A percentile compares a stretch with the other conserved stretches of the same genome.
Conservation (phyloP, 2,797 vertebrate genomes). For the Falco rusticolus region DNA sequence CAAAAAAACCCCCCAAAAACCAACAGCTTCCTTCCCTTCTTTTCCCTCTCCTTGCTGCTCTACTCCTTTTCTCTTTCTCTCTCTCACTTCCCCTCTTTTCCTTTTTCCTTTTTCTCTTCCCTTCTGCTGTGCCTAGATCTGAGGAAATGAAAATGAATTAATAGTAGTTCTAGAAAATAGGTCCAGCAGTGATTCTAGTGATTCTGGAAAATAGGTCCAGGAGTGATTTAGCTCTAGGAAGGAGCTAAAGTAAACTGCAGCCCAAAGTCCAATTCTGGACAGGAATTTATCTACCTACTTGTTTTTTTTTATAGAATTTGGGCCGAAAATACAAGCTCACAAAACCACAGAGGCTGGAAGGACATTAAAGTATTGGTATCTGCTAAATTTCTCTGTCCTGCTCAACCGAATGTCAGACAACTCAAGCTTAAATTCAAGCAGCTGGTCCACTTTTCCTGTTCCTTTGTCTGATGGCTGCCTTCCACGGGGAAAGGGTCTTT, state of each 20-base stretch:
- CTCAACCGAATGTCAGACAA: not conserved
- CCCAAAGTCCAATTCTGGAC: not conserved
- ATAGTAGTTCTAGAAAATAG: slow-evolving; percentile 9
- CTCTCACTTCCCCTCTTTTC: not conserved
- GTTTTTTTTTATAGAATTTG: not conserved
- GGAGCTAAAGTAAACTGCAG: not conserved
- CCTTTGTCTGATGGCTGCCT: slow-evolving; percentile 40
- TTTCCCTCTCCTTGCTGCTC: not conserved
- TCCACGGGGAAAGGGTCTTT: slow-evolving; percentile 23
- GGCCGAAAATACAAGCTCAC: not conserved
- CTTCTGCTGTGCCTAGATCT: not conserved
- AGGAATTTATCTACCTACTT: slow-evolving; percentile 4
- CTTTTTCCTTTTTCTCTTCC: not conserved
- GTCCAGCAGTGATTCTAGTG: not conserved
- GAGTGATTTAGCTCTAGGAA: not conserved
- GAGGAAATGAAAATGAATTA: not conserved
- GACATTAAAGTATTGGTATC: not conserved
- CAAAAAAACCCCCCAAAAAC: not conserved
- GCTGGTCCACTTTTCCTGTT: slow-evolving; percentile 7
- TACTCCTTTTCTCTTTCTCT: not conserved
- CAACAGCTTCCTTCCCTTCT: not conserved
- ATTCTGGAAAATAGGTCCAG: not conserved
- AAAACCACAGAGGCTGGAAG: not conserved
- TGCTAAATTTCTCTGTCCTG: not conserved
- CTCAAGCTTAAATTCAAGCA: not conserved